These are phyloP conservation scores for Drosophila simulans DNA, from an alignment of 1,140 invertebrate genomes.

Conservation along the genomic window DNA sequence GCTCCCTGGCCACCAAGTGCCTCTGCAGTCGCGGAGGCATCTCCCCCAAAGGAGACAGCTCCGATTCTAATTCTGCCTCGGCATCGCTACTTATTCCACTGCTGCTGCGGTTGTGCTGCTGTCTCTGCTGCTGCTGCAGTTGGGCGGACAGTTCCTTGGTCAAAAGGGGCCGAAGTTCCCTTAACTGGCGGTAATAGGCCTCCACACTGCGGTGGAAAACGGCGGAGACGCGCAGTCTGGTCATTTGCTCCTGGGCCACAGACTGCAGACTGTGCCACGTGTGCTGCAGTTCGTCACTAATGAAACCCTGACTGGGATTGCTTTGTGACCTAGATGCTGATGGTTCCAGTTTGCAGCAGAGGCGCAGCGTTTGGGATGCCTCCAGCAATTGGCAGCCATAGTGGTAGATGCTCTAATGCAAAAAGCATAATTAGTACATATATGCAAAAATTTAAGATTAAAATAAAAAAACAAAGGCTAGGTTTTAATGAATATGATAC, in stretches of 20 bases:
- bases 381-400: constrained; percentile 91
- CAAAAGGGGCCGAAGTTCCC: constrained; percentile 86
- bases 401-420: constrained; percentile 88
- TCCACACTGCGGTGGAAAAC: constrained; percentile 91
- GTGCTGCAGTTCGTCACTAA: constrained; percentile 86
- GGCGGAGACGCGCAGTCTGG: constrained; percentile 90
- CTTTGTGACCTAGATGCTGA: constrained; percentile 10
- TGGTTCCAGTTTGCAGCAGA: constrained; percentile 88
- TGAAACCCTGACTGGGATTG: constrained; percentile 58
- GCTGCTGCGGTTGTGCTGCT: constrained; percentile 75
- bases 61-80: constrained; percentile 50
- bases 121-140: constrained; percentile 59
- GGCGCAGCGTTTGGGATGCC: constrained; percentile 89
- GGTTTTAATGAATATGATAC: too few species aligned
- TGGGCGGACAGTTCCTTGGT: constrained; percentile 77
- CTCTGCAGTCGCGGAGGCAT: constrained; percentile 83
- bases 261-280: constrained; percentile 90
- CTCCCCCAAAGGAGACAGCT: constrained; percentile 43
- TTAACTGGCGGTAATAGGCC: constrained; percentile 87
- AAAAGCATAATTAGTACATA: not conserved
- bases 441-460: too few species aligned
- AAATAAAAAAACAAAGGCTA: too few species aligned
- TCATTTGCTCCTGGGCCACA: constrained; percentile 91
- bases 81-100: constrained; percentile 80
- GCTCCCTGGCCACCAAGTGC: constrained; percentile 88